Conservation (phyloP, 1,140 invertebrate species). For the Parapsyche elsis region DNA sequence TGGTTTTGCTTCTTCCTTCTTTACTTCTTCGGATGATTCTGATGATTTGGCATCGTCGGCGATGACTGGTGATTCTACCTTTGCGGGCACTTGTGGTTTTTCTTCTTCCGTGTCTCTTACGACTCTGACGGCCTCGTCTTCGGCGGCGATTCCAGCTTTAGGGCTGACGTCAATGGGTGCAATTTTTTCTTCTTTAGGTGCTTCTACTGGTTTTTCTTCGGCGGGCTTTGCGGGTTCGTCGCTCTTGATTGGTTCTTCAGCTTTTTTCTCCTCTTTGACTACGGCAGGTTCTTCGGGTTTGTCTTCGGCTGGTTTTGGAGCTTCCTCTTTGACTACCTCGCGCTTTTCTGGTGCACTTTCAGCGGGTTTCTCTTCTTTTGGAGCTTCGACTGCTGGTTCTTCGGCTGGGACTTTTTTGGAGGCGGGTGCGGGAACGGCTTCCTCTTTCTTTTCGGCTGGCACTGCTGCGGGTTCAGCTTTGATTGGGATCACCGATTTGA, state of each 20-base stretch:
- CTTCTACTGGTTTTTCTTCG: not conserved
- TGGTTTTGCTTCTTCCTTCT: not conserved
- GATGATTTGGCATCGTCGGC: slow-evolving; percentile 6
- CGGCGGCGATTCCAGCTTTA: slow-evolving; percentile 7
- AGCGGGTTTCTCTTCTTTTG: slow-evolving; percentile 4
- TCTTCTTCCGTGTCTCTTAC: slow-evolving; percentile 50
- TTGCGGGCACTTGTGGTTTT: slow-evolving; percentile 41
- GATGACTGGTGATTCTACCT: slow-evolving; percentile 22
- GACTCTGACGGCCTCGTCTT: slow-evolving; percentile 48
- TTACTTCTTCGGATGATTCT: slow-evolving; percentile 37
- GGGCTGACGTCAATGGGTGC: not conserved
- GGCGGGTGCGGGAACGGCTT: not conserved
- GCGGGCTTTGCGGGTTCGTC: not conserved
- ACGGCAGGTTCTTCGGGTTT: slow-evolving; percentile 6
- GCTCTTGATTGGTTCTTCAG: not conserved
- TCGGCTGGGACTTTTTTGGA: not conserved
- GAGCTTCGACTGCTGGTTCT: not conserved
- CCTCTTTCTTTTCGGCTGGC: not conserved
- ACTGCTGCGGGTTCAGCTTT: not conserved
- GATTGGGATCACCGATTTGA: slow-evolving; percentile 36
- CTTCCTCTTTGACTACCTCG: slow-evolving; percentile 26
- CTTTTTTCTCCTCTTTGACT: not conserved
- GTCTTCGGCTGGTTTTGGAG: not conserved
- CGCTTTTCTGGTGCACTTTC: slow-evolving; percentile 39
- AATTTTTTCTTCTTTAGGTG: slow-evolving; percentile 2